These are phyloP conservation scores for Chondrilla cf. caribensis DNA, from an alignment of 37 sponge, comb jelly and placozoan genomes.

Conservation along the genomic window DNA sequence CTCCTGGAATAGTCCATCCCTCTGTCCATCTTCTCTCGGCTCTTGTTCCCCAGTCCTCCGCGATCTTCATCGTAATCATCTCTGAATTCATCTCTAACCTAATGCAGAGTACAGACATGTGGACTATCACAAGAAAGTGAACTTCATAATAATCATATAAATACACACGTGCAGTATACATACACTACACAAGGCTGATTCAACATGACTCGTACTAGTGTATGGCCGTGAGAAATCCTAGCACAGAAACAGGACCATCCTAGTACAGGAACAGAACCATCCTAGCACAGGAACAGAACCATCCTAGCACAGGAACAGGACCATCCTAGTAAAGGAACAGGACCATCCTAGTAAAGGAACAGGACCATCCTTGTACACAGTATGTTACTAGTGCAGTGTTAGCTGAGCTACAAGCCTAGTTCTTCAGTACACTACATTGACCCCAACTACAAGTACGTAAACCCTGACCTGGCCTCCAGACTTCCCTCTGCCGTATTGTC, in stretches of 20 bases:
- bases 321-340: background rate
- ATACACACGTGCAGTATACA: no score
- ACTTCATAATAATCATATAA: background rate
- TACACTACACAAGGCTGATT: background rate
- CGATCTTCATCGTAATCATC: slow-evolving; percentile 89
- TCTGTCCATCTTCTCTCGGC: slow-evolving; percentile 1
- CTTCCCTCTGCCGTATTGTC: slow-evolving; percentile 96
- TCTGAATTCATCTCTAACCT: slow-evolving; percentile 96
- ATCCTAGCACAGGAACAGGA: background rate
- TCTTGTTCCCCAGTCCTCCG: slow-evolving; percentile 81
- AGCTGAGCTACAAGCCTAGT: no score
- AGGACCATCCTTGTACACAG: no score
- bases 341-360: no score
- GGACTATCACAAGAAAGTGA: background rate
- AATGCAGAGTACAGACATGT: background rate
- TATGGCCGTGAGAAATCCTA: background rate
- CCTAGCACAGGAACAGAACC: background rate
- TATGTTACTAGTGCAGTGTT: no score
- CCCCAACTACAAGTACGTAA: no score
- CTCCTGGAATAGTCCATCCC: background rate
- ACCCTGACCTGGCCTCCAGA: slow-evolving; percentile 95
- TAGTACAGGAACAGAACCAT: background rate
- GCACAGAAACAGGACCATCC: background rate
- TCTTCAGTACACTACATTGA: no score
- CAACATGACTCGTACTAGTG: background rate